Percentiles rank a stretch among this genome's conserved stretches.
Evolutionary conservation across 92 coral and sea anemone genomes (phyloP).

Genomic region (Micromussa lordhowensis): DNA sequence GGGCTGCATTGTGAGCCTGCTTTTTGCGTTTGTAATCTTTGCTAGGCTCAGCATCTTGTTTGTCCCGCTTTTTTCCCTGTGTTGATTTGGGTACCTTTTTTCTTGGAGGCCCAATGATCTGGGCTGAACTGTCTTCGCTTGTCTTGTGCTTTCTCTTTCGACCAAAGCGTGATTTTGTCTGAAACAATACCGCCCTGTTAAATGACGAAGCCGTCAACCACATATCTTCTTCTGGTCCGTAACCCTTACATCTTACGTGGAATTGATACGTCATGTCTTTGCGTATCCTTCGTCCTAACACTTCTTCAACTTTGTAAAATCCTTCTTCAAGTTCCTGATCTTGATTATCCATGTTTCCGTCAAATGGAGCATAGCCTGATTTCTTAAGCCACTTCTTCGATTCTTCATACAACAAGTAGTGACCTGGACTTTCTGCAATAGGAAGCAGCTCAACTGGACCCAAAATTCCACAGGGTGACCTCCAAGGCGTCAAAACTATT

Average conservation of each 20-base stretch:
- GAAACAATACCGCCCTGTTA: slow-evolving; percentile 46
- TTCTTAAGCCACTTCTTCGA: slow-evolving; percentile 28
- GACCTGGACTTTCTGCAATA: slow-evolving; percentile 13
- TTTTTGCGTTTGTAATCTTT: neutral
- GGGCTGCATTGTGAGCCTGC: too few species aligned
- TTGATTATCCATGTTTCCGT: slow-evolving; percentile 6
- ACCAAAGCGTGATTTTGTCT: slow-evolving; percentile 41
- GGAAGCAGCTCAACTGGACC: slow-evolving; percentile 35
- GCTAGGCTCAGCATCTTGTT: neutral
- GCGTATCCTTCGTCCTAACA: slow-evolving; percentile 31
- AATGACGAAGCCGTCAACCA: slow-evolving; percentile 68
- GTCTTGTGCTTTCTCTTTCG: slow-evolving; percentile 53
- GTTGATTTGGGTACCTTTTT: neutral
- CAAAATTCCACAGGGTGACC: slow-evolving; percentile 35
- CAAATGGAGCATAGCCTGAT: slow-evolving; percentile 34
- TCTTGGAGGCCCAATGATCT: slow-evolving; percentile 1
- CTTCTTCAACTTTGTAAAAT: slow-evolving; percentile 53
- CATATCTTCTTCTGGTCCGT: slow-evolving; percentile 30
- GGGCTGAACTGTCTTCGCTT: slow-evolving; percentile 18
- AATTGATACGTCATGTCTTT: slow-evolving; percentile 39
- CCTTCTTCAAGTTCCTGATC: slow-evolving; percentile 44
- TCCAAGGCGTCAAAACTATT: slow-evolving; percentile 49
- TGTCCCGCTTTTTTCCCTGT: slow-evolving; percentile 1
- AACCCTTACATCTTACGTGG: slow-evolving; percentile 62
- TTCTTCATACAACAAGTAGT: slow-evolving; percentile 28